Evolutionary conservation across 2,113 vertebrate species (phyloP).

Genomic region (Gnathonemus longibarbis): DNA sequence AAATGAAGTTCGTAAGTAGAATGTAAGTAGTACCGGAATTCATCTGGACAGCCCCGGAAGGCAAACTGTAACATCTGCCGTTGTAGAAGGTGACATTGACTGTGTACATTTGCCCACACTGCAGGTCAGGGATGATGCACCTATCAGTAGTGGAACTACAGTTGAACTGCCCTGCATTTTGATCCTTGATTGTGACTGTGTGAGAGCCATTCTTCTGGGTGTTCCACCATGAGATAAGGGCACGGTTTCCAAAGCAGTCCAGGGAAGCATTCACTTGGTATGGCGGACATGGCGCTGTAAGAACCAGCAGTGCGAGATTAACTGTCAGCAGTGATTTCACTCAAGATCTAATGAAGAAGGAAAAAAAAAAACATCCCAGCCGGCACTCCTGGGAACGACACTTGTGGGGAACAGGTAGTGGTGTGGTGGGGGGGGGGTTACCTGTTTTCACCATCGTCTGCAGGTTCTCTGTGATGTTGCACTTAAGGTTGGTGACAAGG

Average conservation of each 20-base stretch:
- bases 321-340: not conserved
- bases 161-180: constrained; percentile 29
- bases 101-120: constrained; percentile 48
- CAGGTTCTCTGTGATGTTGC: constrained; percentile 52
- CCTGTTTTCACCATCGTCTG: constrained; percentile 46
- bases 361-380: no score
- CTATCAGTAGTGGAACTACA: constrained; percentile 47
- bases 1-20: not conserved
- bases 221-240: constrained; percentile 50
- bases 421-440: constrained; percentile 20
- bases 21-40: constrained; percentile 43
- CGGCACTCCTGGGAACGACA: not conserved
- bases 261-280: constrained; percentile 31
- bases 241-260: constrained; percentile 46
- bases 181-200: constrained; percentile 41
- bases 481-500: constrained; percentile 44
- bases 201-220: constrained; percentile 35
- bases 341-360: not conserved
- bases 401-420: not conserved
- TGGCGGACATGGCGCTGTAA: constrained; percentile 55
- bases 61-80: constrained; percentile 40
- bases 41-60: constrained; percentile 43
- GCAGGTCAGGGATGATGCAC: constrained; percentile 44
- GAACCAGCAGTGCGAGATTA: not conserved
- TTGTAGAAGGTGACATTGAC: constrained; percentile 43